Conservation (phyloP, 2,888 invertebrate genomes). For the Lissocephala sabroskyi region DNA sequence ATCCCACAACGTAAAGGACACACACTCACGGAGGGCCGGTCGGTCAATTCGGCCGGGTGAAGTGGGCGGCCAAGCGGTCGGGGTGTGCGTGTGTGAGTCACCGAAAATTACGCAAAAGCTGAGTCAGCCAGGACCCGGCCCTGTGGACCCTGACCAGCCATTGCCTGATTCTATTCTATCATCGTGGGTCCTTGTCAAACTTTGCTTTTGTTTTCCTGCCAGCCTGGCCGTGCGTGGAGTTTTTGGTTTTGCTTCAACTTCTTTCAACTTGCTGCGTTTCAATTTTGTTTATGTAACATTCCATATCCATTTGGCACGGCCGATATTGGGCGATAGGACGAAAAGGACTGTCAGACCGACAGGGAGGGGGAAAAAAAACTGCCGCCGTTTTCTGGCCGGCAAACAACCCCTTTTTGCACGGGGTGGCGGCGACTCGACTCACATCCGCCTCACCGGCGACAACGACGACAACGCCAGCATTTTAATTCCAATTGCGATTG, state of each 20-base stretch:
- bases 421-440: slow-evolving; percentile 34
- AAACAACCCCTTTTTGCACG: slow-evolving; percentile 11
- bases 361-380: no score
- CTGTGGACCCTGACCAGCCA: no score
- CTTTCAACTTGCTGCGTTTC: background rate
- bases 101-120: slow-evolving; percentile 9
- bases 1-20: slow-evolving; percentile 36
- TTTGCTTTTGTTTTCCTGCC: slow-evolving; percentile 2
- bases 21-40: no score
- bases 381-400: background rate
- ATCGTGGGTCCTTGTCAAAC: slow-evolving; percentile 17
- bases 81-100: slow-evolving; percentile 1
- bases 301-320: slow-evolving; percentile 55
- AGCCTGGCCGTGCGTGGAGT: slow-evolving; percentile 2
- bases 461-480: slow-evolving; percentile 44
- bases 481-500: slow-evolving; percentile 61
- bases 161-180: no score
- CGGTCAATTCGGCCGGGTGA: slow-evolving; percentile 1
- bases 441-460: slow-evolving; percentile 5
- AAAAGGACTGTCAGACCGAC: no score
- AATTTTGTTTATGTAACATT: slow-evolving; percentile 51
- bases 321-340: slow-evolving; percentile 9
- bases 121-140: slow-evolving; percentile 8
- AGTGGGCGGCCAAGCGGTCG: background rate
- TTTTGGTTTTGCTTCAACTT: slow-evolving; percentile 10